Base-by-base conservation (phyloP, 2,888 invertebrate genomes). In the Magallana nippona region DNA sequence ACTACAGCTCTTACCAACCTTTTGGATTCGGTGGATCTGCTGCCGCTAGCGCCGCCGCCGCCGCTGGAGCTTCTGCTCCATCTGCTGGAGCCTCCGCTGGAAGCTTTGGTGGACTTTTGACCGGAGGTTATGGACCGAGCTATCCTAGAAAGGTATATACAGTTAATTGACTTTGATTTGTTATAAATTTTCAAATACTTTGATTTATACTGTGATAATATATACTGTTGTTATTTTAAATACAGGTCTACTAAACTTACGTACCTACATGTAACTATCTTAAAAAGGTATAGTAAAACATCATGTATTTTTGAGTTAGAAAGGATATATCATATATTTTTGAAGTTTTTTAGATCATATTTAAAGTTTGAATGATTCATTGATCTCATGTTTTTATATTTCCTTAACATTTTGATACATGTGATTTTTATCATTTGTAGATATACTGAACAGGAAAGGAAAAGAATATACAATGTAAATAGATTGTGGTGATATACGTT, bases 41-140 rank as follows among this genome's bases (percentile, higher is more conserved):
- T 32, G 77, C 77, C 27, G 77, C 60, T 60, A 60, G 60, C 19
- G 17, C 77, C 32, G 77, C 77, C 44, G 32, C 55, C 11, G 79
- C 55, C 11, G 79, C 44, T n/a, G 79, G 17, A 79, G 55, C 55
- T 19, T 44, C 79, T 19, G 55, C 55, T 22, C 56, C 79, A 56
- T 32, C 79, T 17, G 79, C 79, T 17, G 79, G 79, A 44, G 79
- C 60, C 19, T 60, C 19, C n/a, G n/a, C 60, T 19, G 60, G 60
- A 60, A 44, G 44, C 44, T 19, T 60, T 2, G 60, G 60, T 19
- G 19, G 60, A 17, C 19, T 60, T 60, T 19, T 10, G n/a, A 19
- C n/a, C 1, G 60, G 60, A 60, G 19, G n/a, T 19, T 19, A 17
- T 19, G 60, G 60, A 60, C 19, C 60, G 19, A 19, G n/a, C n/a